Percentiles rank a stretch among this genome's conserved stretches.
Evolutionary conservation across 2,113 vertebrate genomes (phyloP).

Genomic region (Rhizomys pruinosus): DNA sequence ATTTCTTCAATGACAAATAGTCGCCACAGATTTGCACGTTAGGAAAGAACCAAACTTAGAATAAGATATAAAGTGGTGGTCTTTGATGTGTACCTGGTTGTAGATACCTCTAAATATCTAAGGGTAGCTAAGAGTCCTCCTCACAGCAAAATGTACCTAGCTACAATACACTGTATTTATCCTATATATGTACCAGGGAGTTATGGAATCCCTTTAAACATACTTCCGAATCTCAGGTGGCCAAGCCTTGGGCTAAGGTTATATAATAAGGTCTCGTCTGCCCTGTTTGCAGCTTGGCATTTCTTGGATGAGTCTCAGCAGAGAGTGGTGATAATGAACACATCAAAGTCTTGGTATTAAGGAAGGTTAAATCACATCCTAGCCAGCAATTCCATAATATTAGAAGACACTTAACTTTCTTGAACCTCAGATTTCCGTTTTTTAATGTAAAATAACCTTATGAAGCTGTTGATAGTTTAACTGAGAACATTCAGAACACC

Average conservation of each 20-base stretch:
- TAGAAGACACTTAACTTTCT: conserved; percentile 20
- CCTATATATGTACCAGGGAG: not conserved
- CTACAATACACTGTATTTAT: not conserved
- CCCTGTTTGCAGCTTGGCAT: not conserved
- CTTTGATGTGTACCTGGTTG: not conserved
- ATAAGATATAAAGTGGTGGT: not conserved
- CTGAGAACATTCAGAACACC: not conserved
- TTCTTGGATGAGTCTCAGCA: conserved; percentile 10
- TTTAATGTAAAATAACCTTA: conserved; percentile 13
- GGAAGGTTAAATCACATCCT: not conserved
- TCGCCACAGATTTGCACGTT: fast-evolving
- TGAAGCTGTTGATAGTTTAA: not conserved
- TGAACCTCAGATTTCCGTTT: not conserved
- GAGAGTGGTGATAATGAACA: not conserved
- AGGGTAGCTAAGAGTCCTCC: not conserved
- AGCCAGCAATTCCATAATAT: not conserved
- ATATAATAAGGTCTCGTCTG: not conserved
- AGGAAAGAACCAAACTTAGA: not conserved
- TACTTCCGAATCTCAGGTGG: not conserved
- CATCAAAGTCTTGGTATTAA: not conserved
- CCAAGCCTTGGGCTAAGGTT: not conserved
- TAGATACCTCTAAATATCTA: not conserved
- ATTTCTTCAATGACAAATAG: not conserved
- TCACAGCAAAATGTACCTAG: conserved; percentile 1
- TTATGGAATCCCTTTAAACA: not conserved